Base-by-base conservation (phyloP, 1,140 invertebrate genomes). In the Steinernema feltiae region DNA sequence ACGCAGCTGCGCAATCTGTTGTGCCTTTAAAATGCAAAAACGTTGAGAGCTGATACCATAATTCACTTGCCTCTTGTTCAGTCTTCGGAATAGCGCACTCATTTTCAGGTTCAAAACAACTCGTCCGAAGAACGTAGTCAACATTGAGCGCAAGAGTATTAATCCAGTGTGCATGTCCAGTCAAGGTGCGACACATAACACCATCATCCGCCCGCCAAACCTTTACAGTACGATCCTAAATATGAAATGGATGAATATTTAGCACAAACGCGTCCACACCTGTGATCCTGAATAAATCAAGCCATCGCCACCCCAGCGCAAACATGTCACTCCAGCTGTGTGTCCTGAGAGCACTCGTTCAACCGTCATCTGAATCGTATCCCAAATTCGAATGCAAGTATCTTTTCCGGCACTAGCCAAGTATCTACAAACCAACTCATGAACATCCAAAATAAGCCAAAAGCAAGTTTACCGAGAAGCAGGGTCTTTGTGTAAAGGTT, bases 131-230 rank as follows among this genome's bases (percentile, higher is more conserved):
- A 0, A 94, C 92, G 87, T 98, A 99, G 87, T 99, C 97, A 63
- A 94, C 97, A 87, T 92, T 99, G 7, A 99, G 87, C 0, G 97
- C 93, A 82, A 99, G 88, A 30, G 93, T 94, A 85, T 99, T 99
- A 0, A 99, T 94, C 97, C 97, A 99, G 88, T 99, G 97, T 1
- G 92, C 95, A 89, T 99, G 97, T 3, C 95, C 95, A 87, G 94
- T 91, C 73, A 99, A 89, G 35, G 93, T 95, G 77, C 95, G 90
- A 86, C 94, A 98, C 31, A 98, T 87, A 32, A 93, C 89, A 70
- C 97, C 93, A 91, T 85, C 82, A 0, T 83, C 81, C 3, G 76
- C 74, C 41, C 85, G 30, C 95, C 96, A 99, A 7, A 98, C 94
- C 91, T 96, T 97, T n/a, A 99, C 92, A 0, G 94, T 95, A 83